Base-by-base conservation (phyloP, 2,888 invertebrate species). In the Orthosia gothica region DNA sequence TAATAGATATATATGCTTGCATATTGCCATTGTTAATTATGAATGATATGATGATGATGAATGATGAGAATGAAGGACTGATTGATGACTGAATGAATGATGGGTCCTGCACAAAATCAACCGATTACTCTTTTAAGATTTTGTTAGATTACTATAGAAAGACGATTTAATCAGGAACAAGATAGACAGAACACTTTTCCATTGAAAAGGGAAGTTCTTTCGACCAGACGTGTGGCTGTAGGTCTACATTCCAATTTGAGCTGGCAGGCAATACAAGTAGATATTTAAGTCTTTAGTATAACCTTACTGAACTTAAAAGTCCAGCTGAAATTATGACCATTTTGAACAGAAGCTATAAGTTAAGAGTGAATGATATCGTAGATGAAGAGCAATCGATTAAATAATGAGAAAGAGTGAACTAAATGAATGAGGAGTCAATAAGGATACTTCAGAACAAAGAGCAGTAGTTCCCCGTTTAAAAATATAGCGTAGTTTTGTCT, bases 401-500 rank as follows among this genome's bases (percentile, higher is more conserved):
- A 15, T 57, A 1, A 77, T 79, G 64, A 64, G 3, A n/a, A 77
- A 52, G 66, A 64, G 52, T 49, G 50, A 55, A 26, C 12, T 50
- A 13, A 63, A 61, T 57, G 18, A 62, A 69, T 23, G 61, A 66
- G 68, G 61, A 66, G 20, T 79, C 15, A 18, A 57, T 54, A 65
- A 52, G 66, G 45, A 67, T 54, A 47, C 16, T 4, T 49, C 32
- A 40, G 59, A 32, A n/a, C 23, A 49, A n/a, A 16, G 72, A 65
- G 45, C 61, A 62, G 54, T 58, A 59, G 40, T 65, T 23, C 55
- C 55, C 62, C 15, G 12, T 59, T 59, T 57, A 3, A 63, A 72
- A 23, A 71, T 47, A 54, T 68, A 9, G 58, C 55, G 75, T 79
- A 70, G 61, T 82, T 68, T 52, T 58, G 26, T 68, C 49, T 70